Evolutionary conservation across 2,113 vertebrate species (phyloP), one percentile per base, ranked within the genome.

Genomic region (Callionymus lyra): DNA sequence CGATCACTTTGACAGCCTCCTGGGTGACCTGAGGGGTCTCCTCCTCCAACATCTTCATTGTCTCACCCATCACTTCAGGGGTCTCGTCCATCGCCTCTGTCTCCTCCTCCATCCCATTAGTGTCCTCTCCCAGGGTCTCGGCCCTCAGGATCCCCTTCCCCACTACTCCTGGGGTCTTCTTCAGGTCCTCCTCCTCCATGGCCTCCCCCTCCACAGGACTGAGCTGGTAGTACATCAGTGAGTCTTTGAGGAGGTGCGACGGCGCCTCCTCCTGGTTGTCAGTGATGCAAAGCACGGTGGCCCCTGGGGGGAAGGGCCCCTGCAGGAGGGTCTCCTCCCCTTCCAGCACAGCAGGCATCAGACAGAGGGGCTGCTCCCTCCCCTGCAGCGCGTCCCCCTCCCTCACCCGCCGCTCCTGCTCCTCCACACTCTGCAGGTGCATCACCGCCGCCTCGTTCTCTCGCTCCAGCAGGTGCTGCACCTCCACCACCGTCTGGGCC

Each of bases 391-490:
- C 59, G 1, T 78, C 83, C 40, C 84, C 90, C 54, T 90, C 89
- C 0, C 88, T 84, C 72, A 88, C 81, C 57, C 90, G 78, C 77
- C 94, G 84, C 74, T 95, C 92, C 72, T 91, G 77, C 58, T 97
- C 92, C 82, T 94, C 93, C 0, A 93, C 94, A 0, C 89, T 97
- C 66, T 97, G 94, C 46, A 98, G 85, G 73, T 98, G 93, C 75
- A 94, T 75, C 65, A 98, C 94, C 0, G 94, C 94, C 0, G 90
- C 89, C 79, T 95, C 94, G 6, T 89, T 89, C 64, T 89, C 88
- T 6, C 80, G 68, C 65, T 86, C 85, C 68, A 88, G 74, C 0
- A 91, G 89, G 48, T 84, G 80, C 55, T 74, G 80, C 56, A 83
- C 81, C 0, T 54, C 73, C 49, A 71, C 74, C 19, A 45, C 72